These are phyloP conservation scores for Enoplosus armatus DNA, from an alignment of 2,797 vertebrate genomes.

Conservation along the genomic window DNA sequence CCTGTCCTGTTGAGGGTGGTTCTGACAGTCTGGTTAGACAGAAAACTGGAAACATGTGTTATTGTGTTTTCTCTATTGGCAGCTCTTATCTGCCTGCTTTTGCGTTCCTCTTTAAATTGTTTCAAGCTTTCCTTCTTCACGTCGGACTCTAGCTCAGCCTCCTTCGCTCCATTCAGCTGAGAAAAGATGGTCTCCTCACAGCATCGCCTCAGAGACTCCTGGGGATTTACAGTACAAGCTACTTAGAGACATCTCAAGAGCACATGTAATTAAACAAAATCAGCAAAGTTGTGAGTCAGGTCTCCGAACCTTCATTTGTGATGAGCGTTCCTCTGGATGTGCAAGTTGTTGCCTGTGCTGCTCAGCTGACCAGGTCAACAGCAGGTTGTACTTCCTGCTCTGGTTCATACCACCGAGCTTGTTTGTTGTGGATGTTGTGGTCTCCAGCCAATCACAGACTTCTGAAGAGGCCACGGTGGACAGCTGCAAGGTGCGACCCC, in stretches of 20 bases:
- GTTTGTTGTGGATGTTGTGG: conserved; percentile 32
- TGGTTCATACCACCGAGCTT: neutral
- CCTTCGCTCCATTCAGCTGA: conserved; percentile 11
- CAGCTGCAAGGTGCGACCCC: conserved; percentile 88
- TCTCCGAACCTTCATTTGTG: conserved; percentile 57
- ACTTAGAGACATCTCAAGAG: conserved; percentile 1
- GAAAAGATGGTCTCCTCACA: conserved; percentile 74
- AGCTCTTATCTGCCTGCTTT: conserved; percentile 50
- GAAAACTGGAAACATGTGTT: neutral
- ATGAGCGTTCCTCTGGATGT: conserved; percentile 6
- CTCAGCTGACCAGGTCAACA: conserved; percentile 69
- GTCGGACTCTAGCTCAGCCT: conserved; percentile 9
- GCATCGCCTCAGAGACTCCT: conserved; percentile 75
- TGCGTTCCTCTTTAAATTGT: conserved; percentile 25
- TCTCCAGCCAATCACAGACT: conserved; percentile 83
- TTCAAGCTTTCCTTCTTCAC: conserved; percentile 4
- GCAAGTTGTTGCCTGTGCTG: conserved; percentile 23
- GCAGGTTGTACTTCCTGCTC: conserved; percentile 74
- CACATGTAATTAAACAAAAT: conserved; percentile 11
- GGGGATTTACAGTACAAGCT: conserved; percentile 22
- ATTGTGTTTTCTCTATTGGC: neutral
- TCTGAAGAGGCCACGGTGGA: conserved; percentile 70
- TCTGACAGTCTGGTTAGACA: neutral
- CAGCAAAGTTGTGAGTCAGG: neutral
- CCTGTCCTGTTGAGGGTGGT: neutral